phyloP scores from a whole-genome alignment of 2,888 invertebrate genomes.

The Elegia similella region DNA sequence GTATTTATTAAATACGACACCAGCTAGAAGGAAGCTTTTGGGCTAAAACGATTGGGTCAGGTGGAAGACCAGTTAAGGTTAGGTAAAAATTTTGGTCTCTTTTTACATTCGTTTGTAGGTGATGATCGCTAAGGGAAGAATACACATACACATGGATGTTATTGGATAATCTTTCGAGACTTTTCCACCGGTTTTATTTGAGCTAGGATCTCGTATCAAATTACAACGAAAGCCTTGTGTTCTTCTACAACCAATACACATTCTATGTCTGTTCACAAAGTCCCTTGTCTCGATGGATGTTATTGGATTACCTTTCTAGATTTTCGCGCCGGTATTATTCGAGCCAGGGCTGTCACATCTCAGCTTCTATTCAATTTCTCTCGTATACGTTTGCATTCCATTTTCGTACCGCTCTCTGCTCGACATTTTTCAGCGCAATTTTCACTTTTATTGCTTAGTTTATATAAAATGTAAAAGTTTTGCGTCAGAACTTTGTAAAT shows the following conservation, averaged over 20 bases:
- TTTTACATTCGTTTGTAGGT: too few relatives aligned
- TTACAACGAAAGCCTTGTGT: not conserved
- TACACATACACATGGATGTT: too few relatives aligned
- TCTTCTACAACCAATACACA: not conserved
- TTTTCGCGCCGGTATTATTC: slow-evolving; percentile 10
- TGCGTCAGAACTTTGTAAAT: not conserved
- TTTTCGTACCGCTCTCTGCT: not conserved
- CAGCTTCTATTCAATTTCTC: slow-evolving; percentile 14
- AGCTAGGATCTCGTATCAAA: too few relatives aligned
- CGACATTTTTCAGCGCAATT: not conserved
- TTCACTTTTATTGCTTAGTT: not conserved
- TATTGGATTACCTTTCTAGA: slow-evolving; percentile 21
- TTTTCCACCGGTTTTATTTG: too few relatives aligned
- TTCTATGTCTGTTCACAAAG: slow-evolving; percentile 15
- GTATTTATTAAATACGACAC: too few relatives aligned
- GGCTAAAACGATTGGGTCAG: too few relatives aligned
- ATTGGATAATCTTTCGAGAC: too few relatives aligned
- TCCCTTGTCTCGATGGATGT: slow-evolving; percentile 14
- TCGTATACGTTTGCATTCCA: slow-evolving; percentile 12
- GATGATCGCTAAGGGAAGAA: too few relatives aligned
- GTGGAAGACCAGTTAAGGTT: too few relatives aligned
- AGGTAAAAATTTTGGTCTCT: too few relatives aligned
- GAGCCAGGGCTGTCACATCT: slow-evolving; percentile 10
- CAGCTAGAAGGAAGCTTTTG: too few relatives aligned
- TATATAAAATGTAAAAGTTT: not conserved